These are phyloP conservation scores for Onychomys leucogaster DNA, from an alignment of 2,797 vertebrate genomes.

Conservation along the genomic window DNA sequence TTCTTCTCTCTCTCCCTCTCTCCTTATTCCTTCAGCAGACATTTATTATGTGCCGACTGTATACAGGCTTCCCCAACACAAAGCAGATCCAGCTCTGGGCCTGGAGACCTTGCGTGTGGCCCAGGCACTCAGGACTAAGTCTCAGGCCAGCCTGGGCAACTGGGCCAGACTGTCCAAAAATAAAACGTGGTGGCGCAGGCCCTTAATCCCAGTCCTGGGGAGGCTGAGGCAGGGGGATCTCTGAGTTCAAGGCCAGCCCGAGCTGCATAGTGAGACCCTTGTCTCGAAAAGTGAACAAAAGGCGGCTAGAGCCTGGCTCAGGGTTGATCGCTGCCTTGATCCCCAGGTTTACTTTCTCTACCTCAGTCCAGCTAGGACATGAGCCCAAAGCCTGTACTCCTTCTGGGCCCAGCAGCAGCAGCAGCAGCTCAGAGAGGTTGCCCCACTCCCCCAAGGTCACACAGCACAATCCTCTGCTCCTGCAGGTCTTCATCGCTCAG, in stretches of 20 bases:
- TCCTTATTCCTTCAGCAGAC: not conserved
- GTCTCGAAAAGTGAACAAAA: not conserved
- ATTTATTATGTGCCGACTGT: not conserved
- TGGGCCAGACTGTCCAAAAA: not conserved
- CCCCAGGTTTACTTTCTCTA: not conserved
- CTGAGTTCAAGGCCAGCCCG: not conserved
- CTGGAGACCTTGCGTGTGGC: not conserved
- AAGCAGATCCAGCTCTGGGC: not conserved
- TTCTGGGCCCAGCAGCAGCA: not conserved
- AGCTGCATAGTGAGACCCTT: not conserved
- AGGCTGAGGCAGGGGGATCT: not conserved
- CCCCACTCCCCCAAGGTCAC: not conserved
- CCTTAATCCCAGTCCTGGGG: not conserved
- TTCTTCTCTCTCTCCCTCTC: too few relatives aligned
- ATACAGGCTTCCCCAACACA: not conserved
- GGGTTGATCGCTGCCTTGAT: not conserved
- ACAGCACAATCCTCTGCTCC: not conserved
- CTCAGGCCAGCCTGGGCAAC: not conserved
- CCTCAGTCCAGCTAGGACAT: not conserved
- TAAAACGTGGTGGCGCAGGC: not conserved
- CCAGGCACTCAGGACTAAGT: not conserved
- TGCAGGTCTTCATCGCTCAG: conserved; percentile 93
- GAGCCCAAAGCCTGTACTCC: not conserved
- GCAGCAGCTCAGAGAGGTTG: not conserved
- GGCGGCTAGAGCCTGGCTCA: not conserved